Evolutionary conservation across 2,113 vertebrate genomes (phyloP), one percentile per base, ranked within the genome.

Genomic region (Larimichthys crocea): DNA sequence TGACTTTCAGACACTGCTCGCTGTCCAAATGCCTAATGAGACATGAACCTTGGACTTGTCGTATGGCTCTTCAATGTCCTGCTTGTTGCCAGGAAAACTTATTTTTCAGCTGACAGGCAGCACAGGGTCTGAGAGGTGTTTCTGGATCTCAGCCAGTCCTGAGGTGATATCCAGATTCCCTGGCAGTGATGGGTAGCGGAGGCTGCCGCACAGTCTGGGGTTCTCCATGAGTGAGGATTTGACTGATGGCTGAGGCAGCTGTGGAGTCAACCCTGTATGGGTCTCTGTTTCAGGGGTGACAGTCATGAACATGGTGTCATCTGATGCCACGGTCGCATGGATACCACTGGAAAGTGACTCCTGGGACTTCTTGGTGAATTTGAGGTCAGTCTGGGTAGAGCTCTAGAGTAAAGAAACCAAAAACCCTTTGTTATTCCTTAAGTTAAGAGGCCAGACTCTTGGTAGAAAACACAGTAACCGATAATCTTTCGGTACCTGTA

Each of bases 91-190:
- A 17, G 0, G 3, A 50, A 64, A 17, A 59, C 20, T 29, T 8
- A 66, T 12, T 29, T 10, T 87, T 95, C 95, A 97, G 93, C 91
- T 94, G 68, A 94, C 93, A 3, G 94, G 92, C 50, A 98, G 95
- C 80, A 92, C 92, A 0, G 97, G 97, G 80, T 99, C 97, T 48
- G 97, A 99, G 84, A 94, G 88, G 53, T 97, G 95, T 93, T 96
- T 97, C 91, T 96, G 96, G 89, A 97, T 95, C 87, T 95, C 95
- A 67, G 91, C 88, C 49, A 90, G 91, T 85, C 90, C 94, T 0
- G 95, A 87, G 55, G 92, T 80, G 44, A 90, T 83, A 83, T 97
- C 94, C 72, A 99, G 93, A 85, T 96, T 95, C 82, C 95, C 97
- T 0, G 98, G 98, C 57, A 98, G 95, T 2, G 97, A 99, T 48